Percentiles rank a stretch among this genome's conserved stretches.
Conservation (phyloP, 2,797 vertebrate species). For the Sebastes minor region DNA sequence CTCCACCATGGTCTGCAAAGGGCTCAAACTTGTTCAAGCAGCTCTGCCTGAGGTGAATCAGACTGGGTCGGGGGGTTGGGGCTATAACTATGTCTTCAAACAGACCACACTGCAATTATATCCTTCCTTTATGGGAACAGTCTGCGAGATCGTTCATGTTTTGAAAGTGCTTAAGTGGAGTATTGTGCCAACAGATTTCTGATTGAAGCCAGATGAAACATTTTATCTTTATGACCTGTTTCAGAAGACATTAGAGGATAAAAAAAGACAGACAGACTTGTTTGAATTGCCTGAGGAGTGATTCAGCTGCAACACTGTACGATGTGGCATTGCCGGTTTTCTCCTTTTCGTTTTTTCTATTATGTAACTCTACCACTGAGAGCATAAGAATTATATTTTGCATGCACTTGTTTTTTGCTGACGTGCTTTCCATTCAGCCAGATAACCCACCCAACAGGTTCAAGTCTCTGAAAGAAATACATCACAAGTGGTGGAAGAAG, state of each 20-base stretch:
- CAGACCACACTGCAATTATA: conserved; percentile 44
- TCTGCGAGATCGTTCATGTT: conserved; percentile 12
- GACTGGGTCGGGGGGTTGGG: background rate
- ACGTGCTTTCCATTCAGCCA: background rate
- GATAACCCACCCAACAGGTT: background rate
- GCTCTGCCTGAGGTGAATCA: conserved; percentile 11
- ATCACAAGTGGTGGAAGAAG: background rate
- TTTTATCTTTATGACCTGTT: conserved; percentile 18
- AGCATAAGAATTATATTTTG: background rate
- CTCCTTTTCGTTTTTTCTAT: background rate
- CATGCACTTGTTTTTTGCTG: background rate
- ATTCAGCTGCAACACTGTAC: conserved; percentile 1
- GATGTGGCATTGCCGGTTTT: background rate
- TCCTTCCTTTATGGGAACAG: conserved; percentile 27
- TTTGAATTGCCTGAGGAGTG: background rate
- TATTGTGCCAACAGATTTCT: conserved; percentile 13
- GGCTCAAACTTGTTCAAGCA: conserved; percentile 15
- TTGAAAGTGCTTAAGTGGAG: conserved; percentile 7
- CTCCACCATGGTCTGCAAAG: background rate
- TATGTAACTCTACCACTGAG: conserved; percentile 2
- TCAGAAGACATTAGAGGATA: background rate
- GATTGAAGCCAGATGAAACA: conserved; percentile 11
- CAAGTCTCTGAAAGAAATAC: background rate
- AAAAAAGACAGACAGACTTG: background rate
- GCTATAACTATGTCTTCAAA: conserved; percentile 51